Evolutionary conservation across 1,140 invertebrate species (phyloP), one percentile per base, ranked within the genome.

Genomic region (Drosophila kurseongensis): DNA sequence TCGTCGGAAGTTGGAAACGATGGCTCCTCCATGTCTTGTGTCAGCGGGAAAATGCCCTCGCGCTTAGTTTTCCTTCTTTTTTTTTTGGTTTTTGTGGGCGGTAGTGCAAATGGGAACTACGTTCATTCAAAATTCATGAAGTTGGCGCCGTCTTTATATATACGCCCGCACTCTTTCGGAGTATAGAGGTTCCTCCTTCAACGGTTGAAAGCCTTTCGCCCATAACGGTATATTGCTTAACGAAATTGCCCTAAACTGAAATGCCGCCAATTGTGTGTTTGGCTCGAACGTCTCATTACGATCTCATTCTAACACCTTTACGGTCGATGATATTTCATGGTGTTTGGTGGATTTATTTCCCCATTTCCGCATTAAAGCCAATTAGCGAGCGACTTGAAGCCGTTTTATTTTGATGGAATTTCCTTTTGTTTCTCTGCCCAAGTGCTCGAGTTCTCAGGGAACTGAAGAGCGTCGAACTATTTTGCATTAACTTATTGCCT

Each of bases 121-220:
- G 68, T 89, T 80, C 84, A 89, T 89, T 89, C 84, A 89, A 89
- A 89, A 89, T 89, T 89, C 84, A 89, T 89, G 84, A 80, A 89
- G 84, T 89, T 89, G 84, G 80, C 84, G 80, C 84, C 84, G 82
- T 73, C 78, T 84, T 78, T 78, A 78, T 89, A 55, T 51, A 23
- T 9, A 14, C 38, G n/a, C 27, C 73, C 65, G 63, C 54, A 32
- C 36, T n/a, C 57, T 81, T 72, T 71, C 56, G 74, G 45, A 52
- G 74, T 42, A 36, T 54, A 50, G 57, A 59, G 66, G 71, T 66
- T 47, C 35, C 56, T 47, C 35, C 56, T 47, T 47, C 32, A n/a
- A 8, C 44, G 36, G 59, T 76, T 83, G 80, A 89, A 84, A 84
- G 80, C 76, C 59, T 45, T 75, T 42, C 55, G 32, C 59, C 55